phyloP scores from a whole-genome alignment of 2,113 vertebrate genomes.

The Brachionichthys hirsutus region DNA sequence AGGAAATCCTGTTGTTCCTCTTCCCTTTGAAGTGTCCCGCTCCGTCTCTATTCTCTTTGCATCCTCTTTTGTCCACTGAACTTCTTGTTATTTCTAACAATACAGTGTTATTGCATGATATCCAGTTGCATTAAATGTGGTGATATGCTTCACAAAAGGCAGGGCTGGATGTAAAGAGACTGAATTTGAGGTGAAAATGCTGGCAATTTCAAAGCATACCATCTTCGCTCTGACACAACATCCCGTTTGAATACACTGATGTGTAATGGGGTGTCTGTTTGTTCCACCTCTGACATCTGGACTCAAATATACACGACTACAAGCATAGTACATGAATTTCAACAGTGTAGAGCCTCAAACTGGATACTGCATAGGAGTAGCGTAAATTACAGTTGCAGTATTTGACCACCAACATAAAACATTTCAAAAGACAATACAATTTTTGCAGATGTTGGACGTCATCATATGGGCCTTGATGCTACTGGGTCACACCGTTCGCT shows the following conservation, averaged over 20 bases:
- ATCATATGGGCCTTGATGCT: no score
- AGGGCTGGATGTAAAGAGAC: background rate
- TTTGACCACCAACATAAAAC: no score
- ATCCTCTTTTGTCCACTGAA: background rate
- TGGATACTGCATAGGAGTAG: no score
- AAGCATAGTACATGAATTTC: no score
- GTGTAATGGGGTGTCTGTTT: conserved; percentile 30
- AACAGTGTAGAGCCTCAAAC: no score
- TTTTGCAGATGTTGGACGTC: no score
- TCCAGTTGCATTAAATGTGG: conserved; percentile 12
- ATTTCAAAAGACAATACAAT: no score
- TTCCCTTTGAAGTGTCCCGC: no score
- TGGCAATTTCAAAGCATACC: conserved; percentile 20
- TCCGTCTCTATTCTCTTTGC: background rate
- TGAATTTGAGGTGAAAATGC: conserved; percentile 8
- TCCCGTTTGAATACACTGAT: background rate
- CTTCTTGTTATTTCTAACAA: conserved; percentile 1
- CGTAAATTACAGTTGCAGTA: no score
- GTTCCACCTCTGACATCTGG: conserved; percentile 9
- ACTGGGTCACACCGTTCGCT: no score
- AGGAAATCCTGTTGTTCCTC: no score
- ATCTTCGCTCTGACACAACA: conserved; percentile 9
- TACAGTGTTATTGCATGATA: conserved; percentile 6
- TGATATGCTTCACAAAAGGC: background rate
- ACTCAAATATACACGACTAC: no score